These are phyloP conservation scores for Pangasianodon hypophthalmus DNA, from an alignment of 2,113 vertebrate species.

Conservation along the genomic window DNA sequence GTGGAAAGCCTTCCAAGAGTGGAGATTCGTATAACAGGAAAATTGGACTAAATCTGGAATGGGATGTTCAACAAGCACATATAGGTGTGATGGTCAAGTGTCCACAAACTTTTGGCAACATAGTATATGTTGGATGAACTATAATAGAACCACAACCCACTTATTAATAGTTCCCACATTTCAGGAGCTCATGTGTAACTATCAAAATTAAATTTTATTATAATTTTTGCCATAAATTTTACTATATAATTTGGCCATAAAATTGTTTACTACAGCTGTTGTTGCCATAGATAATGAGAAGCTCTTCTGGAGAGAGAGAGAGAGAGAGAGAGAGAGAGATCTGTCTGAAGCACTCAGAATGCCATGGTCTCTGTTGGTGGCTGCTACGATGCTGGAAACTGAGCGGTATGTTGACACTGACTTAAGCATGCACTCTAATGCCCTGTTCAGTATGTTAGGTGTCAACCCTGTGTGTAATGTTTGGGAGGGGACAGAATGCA, in stretches of 20 bases:
- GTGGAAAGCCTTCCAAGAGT: background rate
- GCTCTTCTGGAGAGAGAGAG: background rate
- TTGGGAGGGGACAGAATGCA: background rate
- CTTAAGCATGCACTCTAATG: conserved; percentile 19
- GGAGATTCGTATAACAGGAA: background rate
- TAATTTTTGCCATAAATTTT: too few species aligned
- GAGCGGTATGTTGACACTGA: background rate
- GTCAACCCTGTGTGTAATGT: background rate
- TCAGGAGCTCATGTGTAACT: background rate
- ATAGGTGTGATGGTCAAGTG: background rate
- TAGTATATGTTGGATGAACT: background rate
- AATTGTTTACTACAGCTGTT: conserved; percentile 15
- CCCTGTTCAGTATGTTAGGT: background rate
- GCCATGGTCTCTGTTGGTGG: conserved; percentile 13
- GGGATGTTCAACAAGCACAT: background rate
- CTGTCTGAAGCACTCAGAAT: background rate
- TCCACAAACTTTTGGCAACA: background rate
- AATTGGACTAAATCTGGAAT: background rate
- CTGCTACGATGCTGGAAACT: conserved; percentile 8
- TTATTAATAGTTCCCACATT: background rate
- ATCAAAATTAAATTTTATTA: background rate
- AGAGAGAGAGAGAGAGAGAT: background rate
- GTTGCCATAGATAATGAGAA: conserved; percentile 40
- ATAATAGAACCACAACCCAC: background rate
- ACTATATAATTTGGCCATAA: background rate